These are phyloP conservation scores for Sinocyclocheilus rhinocerous DNA, from an alignment of 2,113 vertebrate species.

Conservation along the genomic window DNA sequence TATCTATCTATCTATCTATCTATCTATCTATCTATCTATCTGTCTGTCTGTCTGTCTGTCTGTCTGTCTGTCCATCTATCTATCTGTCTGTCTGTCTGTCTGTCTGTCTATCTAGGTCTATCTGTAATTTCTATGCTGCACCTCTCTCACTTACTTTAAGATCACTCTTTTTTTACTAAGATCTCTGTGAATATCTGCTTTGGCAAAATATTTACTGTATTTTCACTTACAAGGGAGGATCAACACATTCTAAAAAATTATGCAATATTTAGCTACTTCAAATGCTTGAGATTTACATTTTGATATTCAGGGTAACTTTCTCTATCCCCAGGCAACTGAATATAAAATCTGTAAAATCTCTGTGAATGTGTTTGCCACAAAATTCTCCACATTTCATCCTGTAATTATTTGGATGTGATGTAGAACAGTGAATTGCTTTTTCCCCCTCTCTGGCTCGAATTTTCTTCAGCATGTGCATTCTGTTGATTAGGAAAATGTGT, in stretches of 20 bases:
- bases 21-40: background rate
- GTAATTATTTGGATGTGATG: background rate
- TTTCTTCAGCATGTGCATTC: background rate
- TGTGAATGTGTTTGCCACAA: background rate
- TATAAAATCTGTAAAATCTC: background rate
- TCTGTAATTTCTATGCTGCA: too few species aligned
- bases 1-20: background rate
- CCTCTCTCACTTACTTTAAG: too few species aligned
- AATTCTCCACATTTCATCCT: background rate
- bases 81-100: background rate
- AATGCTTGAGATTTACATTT: too few species aligned
- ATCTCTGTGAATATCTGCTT: too few species aligned
- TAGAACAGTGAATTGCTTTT: background rate
- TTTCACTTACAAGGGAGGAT: too few species aligned
- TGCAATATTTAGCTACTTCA: too few species aligned
- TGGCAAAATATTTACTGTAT: too few species aligned
- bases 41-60: background rate
- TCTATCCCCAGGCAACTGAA: background rate
- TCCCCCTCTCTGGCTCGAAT: background rate
- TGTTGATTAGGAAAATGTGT: background rate
- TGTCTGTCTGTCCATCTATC: background rate
- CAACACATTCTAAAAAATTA: too few species aligned
- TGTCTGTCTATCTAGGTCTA: background rate
- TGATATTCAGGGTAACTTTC: background rate
- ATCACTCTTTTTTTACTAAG: too few species aligned